Conservation (phyloP, 1,140 invertebrate genomes). For the Berghia stephanieae region DNA sequence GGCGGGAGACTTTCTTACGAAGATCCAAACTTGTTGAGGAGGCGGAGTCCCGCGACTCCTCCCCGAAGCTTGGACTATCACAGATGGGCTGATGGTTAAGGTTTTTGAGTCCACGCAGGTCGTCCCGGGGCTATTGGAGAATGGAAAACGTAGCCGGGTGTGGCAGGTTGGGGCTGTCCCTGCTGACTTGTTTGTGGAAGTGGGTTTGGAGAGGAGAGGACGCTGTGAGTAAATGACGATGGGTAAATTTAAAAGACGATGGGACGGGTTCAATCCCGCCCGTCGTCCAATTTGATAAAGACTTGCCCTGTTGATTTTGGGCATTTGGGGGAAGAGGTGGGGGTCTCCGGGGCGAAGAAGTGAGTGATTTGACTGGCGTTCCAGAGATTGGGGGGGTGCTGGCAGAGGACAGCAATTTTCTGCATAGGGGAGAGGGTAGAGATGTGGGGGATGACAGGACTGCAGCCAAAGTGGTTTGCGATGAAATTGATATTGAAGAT, state of each 20-base stretch:
- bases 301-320: too few species aligned
- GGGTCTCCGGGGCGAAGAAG: not conserved
- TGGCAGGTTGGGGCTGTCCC: conserved; percentile 13
- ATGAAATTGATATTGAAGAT: too few species aligned
- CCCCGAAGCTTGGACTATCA: too few species aligned
- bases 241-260: too few species aligned
- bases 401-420: too few species aligned
- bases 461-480: too few species aligned
- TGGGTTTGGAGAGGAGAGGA: not conserved
- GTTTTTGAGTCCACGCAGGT: conserved; percentile 24
- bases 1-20: conserved; percentile 51
- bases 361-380: not conserved
- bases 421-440: not conserved
- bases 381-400: too few species aligned
- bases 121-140: conserved; percentile 12
- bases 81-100: conserved; percentile 43
- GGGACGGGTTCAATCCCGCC: too few species aligned
- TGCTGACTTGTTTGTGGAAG: conserved; percentile 26
- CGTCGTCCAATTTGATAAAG: too few species aligned
- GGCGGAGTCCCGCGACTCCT: too few species aligned
- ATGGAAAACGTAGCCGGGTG: not conserved
- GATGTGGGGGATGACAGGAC: not conserved
- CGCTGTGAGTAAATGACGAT: too few species aligned
- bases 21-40: conserved; percentile 55
- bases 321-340: not conserved